Evolutionary conservation across 1,140 invertebrate genomes (phyloP), one percentile per base, ranked within the genome.

Genomic region (Araneus ventricosus): DNA sequence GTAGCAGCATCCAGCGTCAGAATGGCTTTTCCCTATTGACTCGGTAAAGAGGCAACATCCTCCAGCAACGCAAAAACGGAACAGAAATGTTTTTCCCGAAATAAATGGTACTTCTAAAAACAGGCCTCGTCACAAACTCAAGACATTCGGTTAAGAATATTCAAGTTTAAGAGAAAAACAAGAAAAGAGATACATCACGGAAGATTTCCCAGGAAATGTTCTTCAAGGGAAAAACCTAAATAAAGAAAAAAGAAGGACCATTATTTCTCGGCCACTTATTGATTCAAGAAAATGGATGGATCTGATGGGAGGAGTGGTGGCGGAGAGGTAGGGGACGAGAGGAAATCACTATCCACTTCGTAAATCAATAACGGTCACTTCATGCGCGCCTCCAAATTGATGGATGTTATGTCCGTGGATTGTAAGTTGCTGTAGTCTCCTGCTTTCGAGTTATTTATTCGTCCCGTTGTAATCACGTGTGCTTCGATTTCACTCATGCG

Each of bases 61-160:
- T 30, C 63, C 27, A 10, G 8, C 30, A 75, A 75, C 34, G 63
- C 70, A 34, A 75, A 67, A 75, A 30, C 70, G 10, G 70, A 75
- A 75, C 45, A 52, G 45, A 52, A 52, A 52, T 52, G 70, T 37
- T 75, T 75, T 22, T 34, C 22, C 34, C 8, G 30, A 75, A 75
- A 75, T 75, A 75, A 75, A 75, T 75, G 30, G 70, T 75, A 75
- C 70, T 75, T 75, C 70, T 75, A 75, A 75, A 75, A 75, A 75
- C 70, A 75, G 70, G 34, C 70, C 70, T 75, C 30, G 24, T 75
- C 30, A 22, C 27, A 75, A 75, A 75, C 70, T 75, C 30, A 34
- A 5, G 70, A 75, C 70, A 14, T 63, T n/a, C 22, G n/a, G n/a
- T n/a, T 63, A n/a, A 75, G 70, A 75, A 75, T 75, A 75, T 75